These are phyloP conservation scores for Plectrocnemia conspersa DNA, from an alignment of 1,140 invertebrate genomes.

Conservation along the genomic window DNA sequence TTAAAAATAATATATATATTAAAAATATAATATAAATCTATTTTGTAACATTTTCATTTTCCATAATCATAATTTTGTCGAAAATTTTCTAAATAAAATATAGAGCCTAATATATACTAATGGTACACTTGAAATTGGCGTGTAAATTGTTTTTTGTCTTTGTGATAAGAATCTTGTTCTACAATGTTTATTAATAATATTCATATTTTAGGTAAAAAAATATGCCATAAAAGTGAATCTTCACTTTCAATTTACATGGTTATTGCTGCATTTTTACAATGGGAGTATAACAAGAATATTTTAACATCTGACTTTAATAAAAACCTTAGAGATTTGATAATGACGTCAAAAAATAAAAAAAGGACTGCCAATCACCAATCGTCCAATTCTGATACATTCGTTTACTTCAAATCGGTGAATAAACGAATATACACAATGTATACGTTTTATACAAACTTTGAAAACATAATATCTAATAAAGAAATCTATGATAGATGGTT, in stretches of 20 bases:
- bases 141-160: too few relatives aligned
- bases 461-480: background rate
- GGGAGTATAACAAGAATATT: constrained; percentile 18
- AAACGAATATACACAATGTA: background rate
- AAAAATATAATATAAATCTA: too few relatives aligned
- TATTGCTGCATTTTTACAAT: constrained; percentile 11
- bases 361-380: background rate
- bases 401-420: constrained; percentile 9
- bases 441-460: background rate
- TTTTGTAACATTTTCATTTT: too few relatives aligned
- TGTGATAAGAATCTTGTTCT: constrained; percentile 8
- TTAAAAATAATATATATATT: too few relatives aligned
- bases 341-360: background rate
- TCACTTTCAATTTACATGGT: background rate
- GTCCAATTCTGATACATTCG: background rate
- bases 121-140: too few relatives aligned
- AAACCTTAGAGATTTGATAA: background rate
- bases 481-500: background rate
- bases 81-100: too few relatives aligned
- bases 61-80: too few relatives aligned
- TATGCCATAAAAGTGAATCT: background rate
- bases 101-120: too few relatives aligned
- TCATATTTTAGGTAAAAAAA: constrained; percentile 3
- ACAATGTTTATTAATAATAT: background rate
- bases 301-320: constrained; percentile 4